Percentiles rank a stretch among this genome's conserved stretches.
Evolutionary conservation across 2,113 vertebrate species (phyloP).

Genomic region (Holacanthus passer): DNA sequence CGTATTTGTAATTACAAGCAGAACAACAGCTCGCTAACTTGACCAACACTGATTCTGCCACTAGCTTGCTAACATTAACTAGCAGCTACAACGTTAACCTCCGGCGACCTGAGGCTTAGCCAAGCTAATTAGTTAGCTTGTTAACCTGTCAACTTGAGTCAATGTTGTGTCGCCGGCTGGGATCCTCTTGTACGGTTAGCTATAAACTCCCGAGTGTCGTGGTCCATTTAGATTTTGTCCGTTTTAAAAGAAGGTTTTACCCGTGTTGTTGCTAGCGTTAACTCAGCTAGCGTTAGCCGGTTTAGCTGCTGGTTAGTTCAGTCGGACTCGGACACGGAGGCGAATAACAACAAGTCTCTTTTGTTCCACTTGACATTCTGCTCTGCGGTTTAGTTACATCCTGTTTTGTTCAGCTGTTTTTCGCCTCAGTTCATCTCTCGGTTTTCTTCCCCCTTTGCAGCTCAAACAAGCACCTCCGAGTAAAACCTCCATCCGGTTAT

Average conservation of each 20-base stretch:
- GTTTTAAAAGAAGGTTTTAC: conserved; percentile 28
- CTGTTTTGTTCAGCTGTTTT: not conserved
- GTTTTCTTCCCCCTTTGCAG: conserved; percentile 2
- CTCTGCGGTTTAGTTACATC: conserved; percentile 52
- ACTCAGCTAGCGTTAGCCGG: conserved; percentile 69
- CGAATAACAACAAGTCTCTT: conserved; percentile 63
- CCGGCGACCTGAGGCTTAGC: conserved; percentile 7
- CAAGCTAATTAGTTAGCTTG: conserved; percentile 51
- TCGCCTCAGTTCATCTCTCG: conserved; percentile 9
- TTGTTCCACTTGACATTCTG: conserved; percentile 72
- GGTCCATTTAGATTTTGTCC: not conserved
- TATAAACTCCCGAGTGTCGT: not conserved
- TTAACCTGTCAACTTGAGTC: conserved; percentile 28
- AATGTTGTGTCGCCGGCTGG: not conserved
- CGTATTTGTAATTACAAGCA: not conserved
- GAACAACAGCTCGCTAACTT: not conserved
- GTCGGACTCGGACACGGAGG: conserved; percentile 31
- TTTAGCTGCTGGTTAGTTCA: conserved; percentile 71
- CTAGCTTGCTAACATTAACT: conserved; percentile 22
- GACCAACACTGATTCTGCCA: not conserved
- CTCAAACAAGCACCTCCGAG: conserved; percentile 14
- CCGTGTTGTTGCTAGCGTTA: conserved; percentile 54
- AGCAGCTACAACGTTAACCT: conserved; percentile 8
- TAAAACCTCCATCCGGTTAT: conserved; percentile 42
- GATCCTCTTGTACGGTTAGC: not conserved